These are phyloP conservation scores for Forbesichthys agassizii DNA, from an alignment of 2,113 vertebrate species.

Conservation along the genomic window DNA sequence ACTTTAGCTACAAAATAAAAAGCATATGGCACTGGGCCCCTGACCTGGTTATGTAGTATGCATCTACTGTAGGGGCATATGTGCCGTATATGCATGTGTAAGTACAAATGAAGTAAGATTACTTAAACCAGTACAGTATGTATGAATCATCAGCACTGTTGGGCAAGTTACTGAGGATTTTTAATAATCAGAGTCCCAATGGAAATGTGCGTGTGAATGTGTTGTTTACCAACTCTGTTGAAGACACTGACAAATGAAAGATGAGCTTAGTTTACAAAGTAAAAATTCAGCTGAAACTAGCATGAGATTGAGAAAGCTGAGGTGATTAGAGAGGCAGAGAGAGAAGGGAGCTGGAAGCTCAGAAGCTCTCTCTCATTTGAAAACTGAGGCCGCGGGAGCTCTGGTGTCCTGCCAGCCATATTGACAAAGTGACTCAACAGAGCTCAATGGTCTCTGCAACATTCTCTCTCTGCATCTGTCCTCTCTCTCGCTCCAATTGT, in stretches of 20 bases:
- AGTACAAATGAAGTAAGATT: no score
- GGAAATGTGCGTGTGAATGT: background rate
- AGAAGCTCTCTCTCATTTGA: slow-evolving; percentile 22
- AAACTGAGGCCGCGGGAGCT: slow-evolving; percentile 41
- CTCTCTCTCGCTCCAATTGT: background rate
- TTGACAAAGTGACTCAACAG: slow-evolving; percentile 37
- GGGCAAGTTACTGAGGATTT: no score
- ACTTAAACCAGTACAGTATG: background rate
- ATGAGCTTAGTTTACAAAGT: background rate
- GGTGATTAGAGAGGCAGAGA: background rate
- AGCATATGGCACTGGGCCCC: slow-evolving; percentile 12
- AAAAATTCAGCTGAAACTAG: background rate
- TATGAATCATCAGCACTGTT: background rate
- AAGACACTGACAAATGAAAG: background rate
- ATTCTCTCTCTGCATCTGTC: slow-evolving; percentile 19
- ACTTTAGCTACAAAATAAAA: slow-evolving; percentile 11
- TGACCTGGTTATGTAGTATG: slow-evolving; percentile 19
- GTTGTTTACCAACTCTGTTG: background rate
- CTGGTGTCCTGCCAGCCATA: slow-evolving; percentile 41
- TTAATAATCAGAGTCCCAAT: background rate
- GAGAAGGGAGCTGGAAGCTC: slow-evolving; percentile 18
- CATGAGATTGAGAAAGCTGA: background rate
- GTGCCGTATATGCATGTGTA: no score
- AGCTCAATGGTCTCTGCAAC: slow-evolving; percentile 28
- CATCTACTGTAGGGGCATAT: background rate